These are phyloP conservation scores for Creontiades dilutus DNA, from an alignment of 2,888 invertebrate genomes.

Conservation along the genomic window DNA sequence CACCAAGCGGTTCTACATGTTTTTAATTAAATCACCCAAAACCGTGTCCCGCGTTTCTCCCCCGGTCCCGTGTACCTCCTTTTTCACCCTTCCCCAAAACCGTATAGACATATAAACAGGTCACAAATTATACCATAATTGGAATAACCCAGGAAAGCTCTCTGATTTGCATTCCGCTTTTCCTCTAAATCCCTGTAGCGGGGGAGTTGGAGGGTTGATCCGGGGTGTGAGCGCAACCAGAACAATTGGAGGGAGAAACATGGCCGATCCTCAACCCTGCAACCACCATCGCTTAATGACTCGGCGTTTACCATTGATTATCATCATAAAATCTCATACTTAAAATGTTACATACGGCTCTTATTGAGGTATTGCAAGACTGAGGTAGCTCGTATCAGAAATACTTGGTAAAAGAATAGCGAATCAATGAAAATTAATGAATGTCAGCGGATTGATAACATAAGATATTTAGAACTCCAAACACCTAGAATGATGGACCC, in stretches of 20 bases:
- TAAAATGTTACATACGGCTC: neutral
- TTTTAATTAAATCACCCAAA: constrained; percentile 68
- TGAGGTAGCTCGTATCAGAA: neutral
- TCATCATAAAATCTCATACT: neutral
- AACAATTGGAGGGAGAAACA: constrained; percentile 17
- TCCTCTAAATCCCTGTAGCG: constrained; percentile 12
- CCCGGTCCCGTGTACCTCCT: constrained; percentile 20
- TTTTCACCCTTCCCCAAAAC: neutral
- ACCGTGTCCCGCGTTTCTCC: constrained; percentile 36
- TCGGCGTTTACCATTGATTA: constrained; percentile 51
- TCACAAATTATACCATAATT: constrained; percentile 69
- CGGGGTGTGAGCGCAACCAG: neutral
- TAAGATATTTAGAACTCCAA: too few relatives aligned
- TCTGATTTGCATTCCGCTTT: constrained; percentile 58
- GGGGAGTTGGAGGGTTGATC: neutral
- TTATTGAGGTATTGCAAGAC: neutral
- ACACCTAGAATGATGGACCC: too few relatives aligned
- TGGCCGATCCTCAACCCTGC: neutral
- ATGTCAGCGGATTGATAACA: too few relatives aligned
- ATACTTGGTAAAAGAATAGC: too few relatives aligned
- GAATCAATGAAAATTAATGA: too few relatives aligned
- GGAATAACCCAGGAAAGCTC: constrained; percentile 64
- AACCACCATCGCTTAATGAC: constrained; percentile 40
- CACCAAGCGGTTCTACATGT: constrained; percentile 53
- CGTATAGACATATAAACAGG: constrained; percentile 68